These are phyloP conservation scores for Epinotia ramella DNA, from an alignment of 2,888 invertebrate genomes.

Conservation along the genomic window DNA sequence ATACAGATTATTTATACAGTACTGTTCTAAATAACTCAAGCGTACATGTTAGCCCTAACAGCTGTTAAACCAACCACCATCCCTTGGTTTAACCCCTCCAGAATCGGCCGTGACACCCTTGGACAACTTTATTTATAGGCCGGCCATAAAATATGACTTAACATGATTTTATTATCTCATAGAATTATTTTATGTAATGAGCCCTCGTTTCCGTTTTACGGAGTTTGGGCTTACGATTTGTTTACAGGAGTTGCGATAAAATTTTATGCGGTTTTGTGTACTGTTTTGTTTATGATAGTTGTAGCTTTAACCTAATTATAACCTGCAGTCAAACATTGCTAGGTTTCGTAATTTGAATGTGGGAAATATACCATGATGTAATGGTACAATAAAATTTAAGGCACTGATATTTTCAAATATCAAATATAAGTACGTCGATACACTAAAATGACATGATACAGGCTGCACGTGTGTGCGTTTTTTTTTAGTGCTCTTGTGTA, in stretches of 20 bases:
- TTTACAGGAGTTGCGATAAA: conserved; percentile 24
- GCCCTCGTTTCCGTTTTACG: conserved; percentile 32
- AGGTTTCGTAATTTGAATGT: too few relatives aligned
- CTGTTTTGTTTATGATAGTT: neutral
- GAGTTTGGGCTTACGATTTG: conserved; percentile 26
- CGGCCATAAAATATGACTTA: conserved; percentile 31
- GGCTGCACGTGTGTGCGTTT: too few relatives aligned
- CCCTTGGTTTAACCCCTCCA: neutral
- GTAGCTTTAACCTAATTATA: neutral
- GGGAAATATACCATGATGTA: too few relatives aligned
- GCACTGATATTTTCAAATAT: too few relatives aligned
- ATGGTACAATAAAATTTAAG: too few relatives aligned
- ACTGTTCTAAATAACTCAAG: conserved; percentile 1
- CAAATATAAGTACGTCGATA: too few relatives aligned
- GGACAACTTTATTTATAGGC: conserved; percentile 37
- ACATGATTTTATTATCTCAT: conserved; percentile 42
- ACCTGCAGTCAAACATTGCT: too few relatives aligned
- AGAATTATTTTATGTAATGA: conserved; percentile 42
- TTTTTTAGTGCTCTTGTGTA: too few relatives aligned
- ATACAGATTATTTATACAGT: neutral
- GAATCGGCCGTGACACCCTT: conserved; percentile 26
- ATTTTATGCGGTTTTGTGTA: conserved; percentile 7
- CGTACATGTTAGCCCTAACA: neutral
- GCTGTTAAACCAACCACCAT: conserved; percentile 7
- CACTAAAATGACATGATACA: too few relatives aligned